Evolutionary conservation across 2,888 invertebrate species (phyloP).

Genomic region (Phlogophora meticulosa): DNA sequence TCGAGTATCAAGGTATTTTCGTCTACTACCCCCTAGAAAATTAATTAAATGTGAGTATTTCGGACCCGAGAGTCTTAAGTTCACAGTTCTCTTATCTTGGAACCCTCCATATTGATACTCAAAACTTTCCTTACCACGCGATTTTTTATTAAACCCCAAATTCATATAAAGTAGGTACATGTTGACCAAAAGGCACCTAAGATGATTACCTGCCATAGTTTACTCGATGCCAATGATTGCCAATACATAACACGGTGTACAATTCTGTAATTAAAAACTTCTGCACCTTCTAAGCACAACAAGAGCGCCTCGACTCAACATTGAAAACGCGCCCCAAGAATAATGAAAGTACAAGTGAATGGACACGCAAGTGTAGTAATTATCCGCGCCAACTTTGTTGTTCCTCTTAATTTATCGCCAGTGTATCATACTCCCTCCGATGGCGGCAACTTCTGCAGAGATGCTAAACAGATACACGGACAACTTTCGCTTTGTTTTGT

Average conservation of each 20-base stretch:
- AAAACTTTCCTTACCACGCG: too few species aligned
- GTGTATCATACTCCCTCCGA: conserved; percentile 72
- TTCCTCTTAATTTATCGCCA: conserved; percentile 81
- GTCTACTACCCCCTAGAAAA: too few species aligned
- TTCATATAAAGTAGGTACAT: too few species aligned
- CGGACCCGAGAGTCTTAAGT: too few species aligned
- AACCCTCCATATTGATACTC: too few species aligned
- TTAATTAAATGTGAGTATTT: too few species aligned
- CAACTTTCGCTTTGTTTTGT: conserved; percentile 63
- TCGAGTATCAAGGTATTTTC: too few species aligned
- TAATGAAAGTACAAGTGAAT: conserved; percentile 90
- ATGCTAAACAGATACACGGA: conserved; percentile 73
- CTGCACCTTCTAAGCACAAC: too few species aligned
- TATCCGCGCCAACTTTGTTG: conserved; percentile 83
- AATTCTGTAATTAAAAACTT: not conserved
- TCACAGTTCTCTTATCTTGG: too few species aligned
- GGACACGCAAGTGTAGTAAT: conserved; percentile 87
- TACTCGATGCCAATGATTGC: not conserved
- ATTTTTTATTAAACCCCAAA: too few species aligned
- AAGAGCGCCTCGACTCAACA: conserved; percentile 53
- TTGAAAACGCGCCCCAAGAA: conserved; percentile 76
- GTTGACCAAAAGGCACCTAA: too few species aligned
- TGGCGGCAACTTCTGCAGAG: conserved; percentile 64
- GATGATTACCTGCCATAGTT: too few species aligned
- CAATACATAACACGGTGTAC: not conserved